phyloP scores from a whole-genome alignment of 2,797 vertebrate species.

The Anabacerthia variegaticeps region DNA sequence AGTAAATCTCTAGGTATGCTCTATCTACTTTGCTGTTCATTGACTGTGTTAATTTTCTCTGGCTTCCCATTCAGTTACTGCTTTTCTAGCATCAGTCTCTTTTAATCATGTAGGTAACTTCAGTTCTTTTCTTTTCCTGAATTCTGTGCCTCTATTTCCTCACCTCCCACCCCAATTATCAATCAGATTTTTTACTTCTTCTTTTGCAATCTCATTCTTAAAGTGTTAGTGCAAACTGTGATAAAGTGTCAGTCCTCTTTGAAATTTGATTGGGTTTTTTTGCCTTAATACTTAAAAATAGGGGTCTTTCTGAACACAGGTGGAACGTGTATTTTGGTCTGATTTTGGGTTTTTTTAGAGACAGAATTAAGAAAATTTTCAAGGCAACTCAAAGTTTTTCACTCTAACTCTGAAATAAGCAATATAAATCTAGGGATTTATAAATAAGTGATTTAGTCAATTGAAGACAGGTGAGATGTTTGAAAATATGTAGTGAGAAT shows the following conservation, averaged over 20 bases:
- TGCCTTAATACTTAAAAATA: not conserved
- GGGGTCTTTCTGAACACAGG: not conserved
- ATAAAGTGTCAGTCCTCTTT: not conserved
- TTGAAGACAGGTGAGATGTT: not conserved
- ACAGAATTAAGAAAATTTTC: not conserved
- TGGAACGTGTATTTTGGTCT: fast-evolving
- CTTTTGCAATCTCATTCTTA: not conserved
- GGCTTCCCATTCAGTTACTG: not conserved
- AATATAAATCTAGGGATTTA: not conserved
- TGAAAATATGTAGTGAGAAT: not conserved
- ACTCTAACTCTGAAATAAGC: not conserved
- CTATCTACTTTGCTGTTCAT: not conserved
- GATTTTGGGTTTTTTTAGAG: not conserved
- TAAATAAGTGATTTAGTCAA: not conserved
- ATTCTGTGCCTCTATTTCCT: not conserved
- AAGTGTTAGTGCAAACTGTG: not conserved
- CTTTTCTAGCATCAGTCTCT: not conserved
- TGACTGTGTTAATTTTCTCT: not conserved
- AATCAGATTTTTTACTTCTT: not conserved
- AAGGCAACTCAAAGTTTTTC: not conserved
- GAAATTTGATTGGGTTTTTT: not conserved
- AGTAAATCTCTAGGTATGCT: not conserved
- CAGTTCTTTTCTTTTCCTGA: not conserved
- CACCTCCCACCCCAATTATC: not conserved
- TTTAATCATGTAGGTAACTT: not conserved